phyloP scores from a whole-genome alignment of 2,113 vertebrate genomes.

The Oncorhynchus tshawytscha region DNA sequence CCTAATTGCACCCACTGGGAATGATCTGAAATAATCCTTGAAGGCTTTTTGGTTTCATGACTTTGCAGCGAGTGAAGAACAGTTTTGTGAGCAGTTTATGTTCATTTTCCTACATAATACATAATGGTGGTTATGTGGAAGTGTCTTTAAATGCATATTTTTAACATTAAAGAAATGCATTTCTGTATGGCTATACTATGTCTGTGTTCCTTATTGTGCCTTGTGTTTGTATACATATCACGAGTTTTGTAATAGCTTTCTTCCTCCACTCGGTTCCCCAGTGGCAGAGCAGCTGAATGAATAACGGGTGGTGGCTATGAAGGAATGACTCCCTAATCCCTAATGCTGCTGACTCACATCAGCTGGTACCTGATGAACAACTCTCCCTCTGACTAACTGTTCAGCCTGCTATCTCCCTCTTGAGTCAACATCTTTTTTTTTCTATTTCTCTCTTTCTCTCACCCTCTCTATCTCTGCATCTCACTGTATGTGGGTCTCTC shows the following conservation, averaged over 20 bases:
- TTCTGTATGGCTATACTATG: background rate
- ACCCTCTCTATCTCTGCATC: background rate
- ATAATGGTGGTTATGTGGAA: conserved; percentile 1
- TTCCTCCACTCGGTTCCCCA: background rate
- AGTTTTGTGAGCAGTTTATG: background rate
- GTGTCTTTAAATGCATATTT: background rate
- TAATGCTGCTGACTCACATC: background rate
- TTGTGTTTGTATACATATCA: background rate
- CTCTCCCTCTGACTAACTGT: background rate
- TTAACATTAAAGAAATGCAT: background rate
- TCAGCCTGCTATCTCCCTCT: background rate
- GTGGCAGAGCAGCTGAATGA: background rate
- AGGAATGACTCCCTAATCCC: background rate
- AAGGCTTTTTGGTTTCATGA: background rate
- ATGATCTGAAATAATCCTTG: background rate
- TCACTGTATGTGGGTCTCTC: background rate
- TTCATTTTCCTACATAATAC: background rate
- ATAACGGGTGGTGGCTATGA: background rate
- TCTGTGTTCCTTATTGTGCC: background rate
- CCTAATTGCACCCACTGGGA: conserved; percentile 3
- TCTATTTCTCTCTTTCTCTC: background rate
- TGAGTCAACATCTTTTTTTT: background rate
- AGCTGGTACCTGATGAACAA: background rate
- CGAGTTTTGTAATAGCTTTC: background rate
- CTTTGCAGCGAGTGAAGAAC: background rate